A percentile compares a stretch with the other conserved stretches of the same genome.
These are phyloP conservation scores for Oxycera nigricornis DNA, from an alignment of 2,888 invertebrate genomes.

Conservation along the genomic window DNA sequence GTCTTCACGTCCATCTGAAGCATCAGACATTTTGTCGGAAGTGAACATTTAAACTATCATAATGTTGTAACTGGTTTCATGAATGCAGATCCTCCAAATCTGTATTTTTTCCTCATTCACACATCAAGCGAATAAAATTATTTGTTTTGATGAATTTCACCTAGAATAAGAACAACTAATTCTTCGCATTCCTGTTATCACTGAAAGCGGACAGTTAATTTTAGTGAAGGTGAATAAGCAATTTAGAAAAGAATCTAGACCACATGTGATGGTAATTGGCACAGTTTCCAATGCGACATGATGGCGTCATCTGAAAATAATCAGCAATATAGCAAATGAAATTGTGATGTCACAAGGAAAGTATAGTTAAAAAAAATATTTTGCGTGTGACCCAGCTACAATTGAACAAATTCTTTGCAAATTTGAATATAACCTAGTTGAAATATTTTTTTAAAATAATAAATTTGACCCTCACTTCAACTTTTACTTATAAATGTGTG, in stretches of 20 bases:
- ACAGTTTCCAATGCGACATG: slow-evolving; percentile 1
- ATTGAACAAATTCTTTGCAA: not conserved
- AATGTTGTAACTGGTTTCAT: no score
- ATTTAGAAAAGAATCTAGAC: not conserved
- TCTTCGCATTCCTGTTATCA: no score
- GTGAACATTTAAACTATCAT: no score
- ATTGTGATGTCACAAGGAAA: not conserved
- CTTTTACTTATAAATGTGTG: not conserved
- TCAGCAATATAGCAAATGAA: not conserved
- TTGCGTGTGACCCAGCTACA: not conserved
- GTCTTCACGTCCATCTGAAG: no score
- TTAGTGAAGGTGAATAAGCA: not conserved
- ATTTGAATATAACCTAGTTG: no score
- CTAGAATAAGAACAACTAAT: no score
- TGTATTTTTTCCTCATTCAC: no score
- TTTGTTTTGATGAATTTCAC: no score
- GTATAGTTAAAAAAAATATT: no score
- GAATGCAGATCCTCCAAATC: no score
- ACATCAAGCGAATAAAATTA: no score
- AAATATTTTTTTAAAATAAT: not conserved
- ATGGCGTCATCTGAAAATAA: not conserved
- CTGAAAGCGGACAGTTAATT: not conserved
- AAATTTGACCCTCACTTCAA: not conserved
- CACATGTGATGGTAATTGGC: slow-evolving; percentile 16
- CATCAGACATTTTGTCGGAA: no score